These are phyloP conservation scores for Hydrozoanthus tunicans DNA, from an alignment of 64 coral and sea anemone species.

Conservation along the genomic window DNA sequence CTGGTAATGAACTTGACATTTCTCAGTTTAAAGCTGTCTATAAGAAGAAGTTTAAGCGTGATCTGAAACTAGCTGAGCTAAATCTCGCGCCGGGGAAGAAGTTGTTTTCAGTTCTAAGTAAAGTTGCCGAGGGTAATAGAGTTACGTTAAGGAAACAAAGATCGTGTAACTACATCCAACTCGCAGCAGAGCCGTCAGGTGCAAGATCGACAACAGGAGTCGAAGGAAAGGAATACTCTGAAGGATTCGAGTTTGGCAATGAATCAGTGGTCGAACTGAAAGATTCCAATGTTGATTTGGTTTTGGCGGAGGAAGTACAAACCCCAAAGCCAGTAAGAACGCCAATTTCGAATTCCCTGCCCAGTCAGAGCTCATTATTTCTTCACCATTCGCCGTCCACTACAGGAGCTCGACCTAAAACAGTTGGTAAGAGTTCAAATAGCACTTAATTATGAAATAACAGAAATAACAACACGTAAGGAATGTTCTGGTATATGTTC, in stretches of 20 bases:
- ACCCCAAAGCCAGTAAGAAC: background rate
- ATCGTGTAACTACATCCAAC: background rate
- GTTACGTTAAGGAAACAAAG: background rate
- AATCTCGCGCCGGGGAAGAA: background rate
- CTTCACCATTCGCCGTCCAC: background rate
- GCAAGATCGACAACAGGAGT: background rate
- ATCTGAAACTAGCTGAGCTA: conserved; percentile 1
- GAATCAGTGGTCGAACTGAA: background rate
- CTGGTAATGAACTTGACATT: conserved; percentile 2
- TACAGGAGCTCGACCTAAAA: background rate
- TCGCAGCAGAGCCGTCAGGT: background rate
- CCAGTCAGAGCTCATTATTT: background rate
- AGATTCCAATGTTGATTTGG: background rate
- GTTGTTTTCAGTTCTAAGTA: background rate
- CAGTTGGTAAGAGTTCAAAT: too few relatives aligned
- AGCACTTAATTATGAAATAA: too few relatives aligned
- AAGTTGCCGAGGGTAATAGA: background rate
- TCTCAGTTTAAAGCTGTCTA: conserved; percentile 11
- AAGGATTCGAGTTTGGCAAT: background rate
- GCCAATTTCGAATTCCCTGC: background rate
- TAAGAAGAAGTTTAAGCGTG: conserved; percentile 11
- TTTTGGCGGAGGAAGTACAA: background rate
- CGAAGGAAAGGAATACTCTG: background rate
- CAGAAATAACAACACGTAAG: too few relatives aligned
- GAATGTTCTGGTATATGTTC: too few relatives aligned